Base-by-base conservation (phyloP, 64 coral and sea anemone species). In the Montipora sp. region DNA sequence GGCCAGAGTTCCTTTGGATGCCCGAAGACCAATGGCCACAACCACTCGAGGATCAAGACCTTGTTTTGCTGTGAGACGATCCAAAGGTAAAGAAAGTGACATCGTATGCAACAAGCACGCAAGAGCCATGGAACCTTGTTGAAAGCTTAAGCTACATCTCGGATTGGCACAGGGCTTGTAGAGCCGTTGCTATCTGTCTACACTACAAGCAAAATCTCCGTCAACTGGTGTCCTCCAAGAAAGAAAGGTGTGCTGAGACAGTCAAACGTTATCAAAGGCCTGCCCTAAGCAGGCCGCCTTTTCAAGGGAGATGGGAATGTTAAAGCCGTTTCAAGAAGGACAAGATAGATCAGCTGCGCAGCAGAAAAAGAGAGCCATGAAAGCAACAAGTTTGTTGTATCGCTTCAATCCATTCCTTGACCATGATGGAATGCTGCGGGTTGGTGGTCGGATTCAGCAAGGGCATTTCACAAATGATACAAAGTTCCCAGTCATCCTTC, bases 141-240 rank as follows among this genome's bases (percentile, higher is more conserved):
- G 51, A 73, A 8, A 21, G 84, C n/a, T 27, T 87, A 23, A 36
- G 51, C 15, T 88, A 75, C 48, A 55, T 75, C 53, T 75, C 48
- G 46, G 51, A 76, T 60, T 88, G 11, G 70, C 24, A 75, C 68
- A 55, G 68, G 20, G 84, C 84, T 36, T 55, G 51, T 24, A 87
- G 84, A 58, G 47, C 67, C 7, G n/a, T 87, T 22, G 84, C 84
- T 53, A 55, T 87, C 51, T 87, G 84, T 75, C 69, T 75, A 23
- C 69, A 18, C 20, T 87, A 51, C 22, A 21, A 57, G 51, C 84
- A 87, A 53, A 87, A 76, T 19, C 85, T 88, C 24, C 4, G 49
- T 22, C n/a, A 55, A 75, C 8, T 23, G 48, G 70, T 22, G 47
- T 88, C 18, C 71, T 24, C 20, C 53, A 75, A 88, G 85, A 46